Percentiles rank a stretch among this genome's conserved stretches.
Evolutionary conservation across 2,113 vertebrate species (phyloP).

Genomic region (Rhabdomys dilectus): DNA sequence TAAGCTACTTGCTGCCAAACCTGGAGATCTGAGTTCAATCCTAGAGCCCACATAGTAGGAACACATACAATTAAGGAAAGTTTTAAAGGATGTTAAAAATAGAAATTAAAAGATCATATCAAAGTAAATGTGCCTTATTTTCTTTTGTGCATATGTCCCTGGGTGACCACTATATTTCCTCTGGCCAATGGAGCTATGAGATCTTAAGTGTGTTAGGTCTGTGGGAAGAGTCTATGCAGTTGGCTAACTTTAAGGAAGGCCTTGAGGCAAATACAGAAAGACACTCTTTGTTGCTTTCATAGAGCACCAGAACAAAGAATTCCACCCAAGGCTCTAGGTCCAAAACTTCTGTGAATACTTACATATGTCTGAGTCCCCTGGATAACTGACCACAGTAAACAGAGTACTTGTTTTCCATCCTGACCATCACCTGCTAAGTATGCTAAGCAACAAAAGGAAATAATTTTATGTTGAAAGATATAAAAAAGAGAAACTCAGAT

Average conservation of each 20-base stretch:
- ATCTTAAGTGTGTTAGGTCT: neutral
- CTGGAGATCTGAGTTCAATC: neutral
- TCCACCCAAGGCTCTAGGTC: neutral
- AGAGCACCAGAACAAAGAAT: neutral
- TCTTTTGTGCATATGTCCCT: conserved; percentile 15
- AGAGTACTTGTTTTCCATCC: neutral
- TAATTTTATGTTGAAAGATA: neutral
- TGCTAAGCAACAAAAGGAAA: neutral
- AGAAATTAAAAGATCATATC: neutral
- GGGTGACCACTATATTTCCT: neutral
- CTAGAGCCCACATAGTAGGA: neutral
- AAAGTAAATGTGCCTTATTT: neutral
- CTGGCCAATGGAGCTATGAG: neutral
- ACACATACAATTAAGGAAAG: neutral
- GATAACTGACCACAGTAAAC: neutral
- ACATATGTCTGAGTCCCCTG: neutral
- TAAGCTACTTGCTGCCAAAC: neutral
- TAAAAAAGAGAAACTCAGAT: neutral
- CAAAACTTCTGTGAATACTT: neutral
- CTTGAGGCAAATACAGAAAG: neutral
- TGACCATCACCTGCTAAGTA: neutral
- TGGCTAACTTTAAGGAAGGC: neutral
- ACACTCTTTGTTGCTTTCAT: conserved; percentile 1
- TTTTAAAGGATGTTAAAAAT: neutral
- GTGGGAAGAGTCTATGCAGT: neutral